These are phyloP conservation scores for Capricornis sumatraensis DNA, from an alignment of 2,113 vertebrate species.

Conservation along the genomic window DNA sequence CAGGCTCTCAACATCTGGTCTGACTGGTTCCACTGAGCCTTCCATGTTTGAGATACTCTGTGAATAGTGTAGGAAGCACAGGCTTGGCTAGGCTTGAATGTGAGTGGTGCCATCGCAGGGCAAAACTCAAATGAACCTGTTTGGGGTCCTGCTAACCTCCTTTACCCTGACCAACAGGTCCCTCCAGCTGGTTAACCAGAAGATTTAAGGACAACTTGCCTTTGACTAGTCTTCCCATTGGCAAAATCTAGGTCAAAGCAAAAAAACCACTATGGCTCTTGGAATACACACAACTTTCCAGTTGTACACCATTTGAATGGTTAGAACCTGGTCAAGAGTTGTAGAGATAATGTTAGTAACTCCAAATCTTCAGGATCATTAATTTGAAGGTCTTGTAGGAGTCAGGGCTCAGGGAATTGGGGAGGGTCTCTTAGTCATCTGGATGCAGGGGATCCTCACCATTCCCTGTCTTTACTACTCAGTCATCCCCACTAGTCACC, in stretches of 20 bases:
- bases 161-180: neutral
- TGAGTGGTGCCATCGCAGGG: neutral
- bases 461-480: neutral
- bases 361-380: neutral
- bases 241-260: constrained; percentile 22
- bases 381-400: neutral
- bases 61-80: constrained; percentile 19
- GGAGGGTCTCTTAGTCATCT: neutral
- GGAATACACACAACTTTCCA: neutral
- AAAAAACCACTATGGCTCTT: constrained; percentile 16
- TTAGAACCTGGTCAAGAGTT: constrained; percentile 11
- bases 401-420: neutral
- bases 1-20: constrained; percentile 30
- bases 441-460: neutral
- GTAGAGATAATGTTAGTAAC: neutral
- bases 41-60: constrained; percentile 21
- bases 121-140: neutral
- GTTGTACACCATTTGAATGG: neutral
- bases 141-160: neutral
- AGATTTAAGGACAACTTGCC: neutral
- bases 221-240: neutral
- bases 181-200: neutral
- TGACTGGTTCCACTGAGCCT: constrained; percentile 42
- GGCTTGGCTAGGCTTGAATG: neutral
- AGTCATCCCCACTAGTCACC: neutral